A percentile compares a stretch with the other conserved stretches of the same genome.
phyloP scores from a whole-genome alignment of 2,888 invertebrate genomes.

The Melangyna quadrimaculata region DNA sequence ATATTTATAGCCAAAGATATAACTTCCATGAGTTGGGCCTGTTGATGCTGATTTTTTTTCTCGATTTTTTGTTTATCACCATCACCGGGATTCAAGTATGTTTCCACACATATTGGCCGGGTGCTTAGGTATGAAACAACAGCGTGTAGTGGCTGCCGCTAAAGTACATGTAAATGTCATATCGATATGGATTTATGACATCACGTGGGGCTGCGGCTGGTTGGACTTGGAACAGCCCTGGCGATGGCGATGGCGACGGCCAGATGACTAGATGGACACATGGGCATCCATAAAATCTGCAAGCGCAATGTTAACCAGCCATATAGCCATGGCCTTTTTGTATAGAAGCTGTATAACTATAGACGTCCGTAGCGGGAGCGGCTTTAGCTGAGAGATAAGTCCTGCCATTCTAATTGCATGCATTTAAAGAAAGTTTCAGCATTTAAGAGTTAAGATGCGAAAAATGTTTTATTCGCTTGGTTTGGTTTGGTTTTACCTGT shows the following conservation, averaged over 20 bases:
- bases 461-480: conserved; percentile 62
- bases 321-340: conserved; percentile 16
- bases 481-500: conserved; percentile 30
- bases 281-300: conserved; percentile 69
- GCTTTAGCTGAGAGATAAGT: conserved; percentile 47
- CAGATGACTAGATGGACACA: conserved; percentile 65
- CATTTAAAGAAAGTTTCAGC: conserved; percentile 69
- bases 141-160: conserved; percentile 74
- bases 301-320: conserved; percentile 47
- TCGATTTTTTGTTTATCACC: conserved; percentile 39
- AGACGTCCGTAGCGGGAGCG: neutral
- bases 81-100: conserved; percentile 56
- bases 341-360: conserved; percentile 17
- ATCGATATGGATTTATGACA: conserved; percentile 75
- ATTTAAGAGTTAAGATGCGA: conserved; percentile 61
- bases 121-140: conserved; percentile 72
- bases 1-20: conserved; percentile 71
- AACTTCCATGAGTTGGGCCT: conserved; percentile 63
- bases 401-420: conserved; percentile 71
- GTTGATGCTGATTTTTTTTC: conserved; percentile 20
- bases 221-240: conserved; percentile 32
- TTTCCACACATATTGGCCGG: conserved; percentile 65
- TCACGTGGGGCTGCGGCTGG: conserved; percentile 69
- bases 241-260: conserved; percentile 15
- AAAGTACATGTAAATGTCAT: conserved; percentile 75